Conservation (phyloP, 1,140 invertebrate species). For the Megalonaias nervosa region DNA sequence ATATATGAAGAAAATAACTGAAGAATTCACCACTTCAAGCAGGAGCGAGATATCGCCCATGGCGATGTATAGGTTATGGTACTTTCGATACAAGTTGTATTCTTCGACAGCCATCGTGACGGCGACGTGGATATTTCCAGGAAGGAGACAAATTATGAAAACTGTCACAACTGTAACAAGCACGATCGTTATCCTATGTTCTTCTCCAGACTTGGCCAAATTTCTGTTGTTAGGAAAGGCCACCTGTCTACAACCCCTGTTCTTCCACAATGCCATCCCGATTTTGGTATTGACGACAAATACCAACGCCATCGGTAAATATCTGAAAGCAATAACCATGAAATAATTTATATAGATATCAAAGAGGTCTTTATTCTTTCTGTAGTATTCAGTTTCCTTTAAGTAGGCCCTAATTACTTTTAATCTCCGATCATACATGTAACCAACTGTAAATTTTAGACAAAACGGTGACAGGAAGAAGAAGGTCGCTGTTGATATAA, state of each 20-base stretch:
- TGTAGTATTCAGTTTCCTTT: constrained; percentile 7
- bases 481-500: not conserved
- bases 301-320: constrained; percentile 21
- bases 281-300: constrained; percentile 22
- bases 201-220: not conserved
- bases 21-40: constrained; percentile 25
- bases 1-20: constrained; percentile 34
- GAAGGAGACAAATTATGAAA: constrained; percentile 31
- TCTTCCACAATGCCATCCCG: constrained; percentile 14
- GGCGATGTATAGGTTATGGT: constrained; percentile 22
- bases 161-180: constrained; percentile 21
- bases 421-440: not conserved
- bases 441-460: not conserved
- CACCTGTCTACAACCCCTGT: constrained; percentile 11
- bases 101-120: constrained; percentile 2
- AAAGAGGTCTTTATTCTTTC: constrained; percentile 1
- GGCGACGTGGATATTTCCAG: constrained; percentile 11
- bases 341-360: constrained; percentile 18
- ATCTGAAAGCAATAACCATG: constrained; percentile 23
- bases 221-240: constrained; percentile 6
- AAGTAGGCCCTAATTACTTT: not conserved
- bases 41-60: constrained; percentile 18
- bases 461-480: not conserved
- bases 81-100: constrained; percentile 11
- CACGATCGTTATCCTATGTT: constrained; percentile 25